Base-by-base conservation (phyloP, 2,888 invertebrate species). In the Muscina levida region DNA sequence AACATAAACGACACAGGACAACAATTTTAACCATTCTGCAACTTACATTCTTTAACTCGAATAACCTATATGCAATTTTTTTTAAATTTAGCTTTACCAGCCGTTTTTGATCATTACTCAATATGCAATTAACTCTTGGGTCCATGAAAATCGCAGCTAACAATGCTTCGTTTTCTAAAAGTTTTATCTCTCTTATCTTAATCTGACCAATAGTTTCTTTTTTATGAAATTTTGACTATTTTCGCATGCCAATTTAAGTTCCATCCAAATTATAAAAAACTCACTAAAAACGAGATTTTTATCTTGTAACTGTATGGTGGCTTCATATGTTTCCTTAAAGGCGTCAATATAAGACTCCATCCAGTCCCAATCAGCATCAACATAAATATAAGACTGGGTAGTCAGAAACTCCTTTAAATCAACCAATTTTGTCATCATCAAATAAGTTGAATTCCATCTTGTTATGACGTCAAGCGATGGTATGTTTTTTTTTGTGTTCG, bases 221-320 rank as follows among this genome's bases (percentile, higher is more conserved):
- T 56, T 68, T 8, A 79, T 66, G 19, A 76, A 56, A 24, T 31
- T 82, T 13, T 42, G 66, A 0, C 70, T 2, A 44, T 59, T 79
- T 72, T 77, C 79, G 2, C 65, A 15, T 71, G 77, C 71, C 46
- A 80, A 3, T 10, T 59, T 56, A 67, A 13, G 22, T 72, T 75
- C 11, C 75, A 82, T 80, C 19, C 77, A 22, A 39, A 82, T 51
- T 4, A 72, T 59, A 57, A 71, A 82, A 48, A 83, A 42, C 11
- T 82, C 83, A 51, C 83, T 83, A 51, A 72, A 82, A 26, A 70
- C 79, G 5, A 82, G 15, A 13, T 82, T 44, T 11, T 77, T 72
- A 5, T 77, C 39, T 79, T 82, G 79, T 39, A 83, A 65, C 72
- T 72, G 82, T 6, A 42, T 17, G 2, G 77, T 70, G 8, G 79